Conservation (phyloP, 2,888 invertebrate genomes). For the Eledona agricola region DNA sequence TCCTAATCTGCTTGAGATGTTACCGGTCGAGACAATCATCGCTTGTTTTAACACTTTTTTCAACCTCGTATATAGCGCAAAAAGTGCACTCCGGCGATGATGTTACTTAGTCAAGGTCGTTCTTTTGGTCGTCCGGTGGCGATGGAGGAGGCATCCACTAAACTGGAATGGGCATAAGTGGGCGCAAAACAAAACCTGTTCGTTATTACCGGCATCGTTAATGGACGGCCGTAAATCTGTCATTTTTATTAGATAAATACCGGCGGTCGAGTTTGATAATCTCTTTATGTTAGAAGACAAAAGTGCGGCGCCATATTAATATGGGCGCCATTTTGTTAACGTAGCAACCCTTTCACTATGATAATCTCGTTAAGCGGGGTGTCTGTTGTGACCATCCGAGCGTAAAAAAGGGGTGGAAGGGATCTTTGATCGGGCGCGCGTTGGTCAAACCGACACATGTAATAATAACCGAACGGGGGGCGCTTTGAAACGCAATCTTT, state of each 20-base stretch:
- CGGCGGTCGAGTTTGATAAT: constrained; percentile 47
- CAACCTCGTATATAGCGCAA: background rate
- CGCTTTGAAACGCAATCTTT: constrained; percentile 61
- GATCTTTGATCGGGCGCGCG: constrained; percentile 40
- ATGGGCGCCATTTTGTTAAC: constrained; percentile 60
- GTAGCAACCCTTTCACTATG: constrained; percentile 58
- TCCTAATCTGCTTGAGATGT: constrained; percentile 24
- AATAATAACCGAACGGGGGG: constrained; percentile 48
- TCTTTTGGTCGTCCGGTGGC: too few relatives aligned
- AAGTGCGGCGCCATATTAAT: constrained; percentile 48
- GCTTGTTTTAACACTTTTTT: constrained; percentile 4
- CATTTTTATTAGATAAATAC: constrained; percentile 55
- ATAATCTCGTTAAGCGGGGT: constrained; percentile 64
- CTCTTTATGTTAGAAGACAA: constrained; percentile 36
- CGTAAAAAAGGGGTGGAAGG: constrained; percentile 57
- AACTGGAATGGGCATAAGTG: constrained; percentile 49
- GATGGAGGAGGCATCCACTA: constrained; percentile 34
- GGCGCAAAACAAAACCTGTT: constrained; percentile 54
- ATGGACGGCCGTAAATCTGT: constrained; percentile 57
- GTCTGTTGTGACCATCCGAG: constrained; percentile 60
- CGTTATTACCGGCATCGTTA: constrained; percentile 50
- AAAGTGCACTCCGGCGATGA: constrained; percentile 5
- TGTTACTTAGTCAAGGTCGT: too few relatives aligned
- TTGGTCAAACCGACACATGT: constrained; percentile 44
- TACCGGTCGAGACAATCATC: constrained; percentile 15